Percentiles rank a stretch among this genome's conserved stretches.
These are phyloP conservation scores for Scaptomyza graminum DNA, from an alignment of 1,140 invertebrate genomes.

Conservation along the genomic window DNA sequence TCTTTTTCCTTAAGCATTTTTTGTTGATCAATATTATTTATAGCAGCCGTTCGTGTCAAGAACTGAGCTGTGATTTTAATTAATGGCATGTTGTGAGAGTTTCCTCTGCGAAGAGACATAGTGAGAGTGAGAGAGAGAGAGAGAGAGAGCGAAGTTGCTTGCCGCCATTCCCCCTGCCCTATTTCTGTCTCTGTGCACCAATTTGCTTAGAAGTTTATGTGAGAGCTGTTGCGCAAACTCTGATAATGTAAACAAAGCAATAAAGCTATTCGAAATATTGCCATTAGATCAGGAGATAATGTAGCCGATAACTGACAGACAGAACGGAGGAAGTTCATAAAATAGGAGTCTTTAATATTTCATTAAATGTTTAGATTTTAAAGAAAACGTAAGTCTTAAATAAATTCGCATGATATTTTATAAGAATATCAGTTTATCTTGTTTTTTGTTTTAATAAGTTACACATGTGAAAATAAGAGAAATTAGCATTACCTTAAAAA, in stretches of 20 bases:
- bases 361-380: no score
- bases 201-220: conserved; percentile 32
- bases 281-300: background rate
- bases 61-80: conserved; percentile 40
- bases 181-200: conserved; percentile 40
- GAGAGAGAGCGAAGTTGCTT: background rate
- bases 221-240: background rate
- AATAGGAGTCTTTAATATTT: no score
- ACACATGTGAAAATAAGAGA: conserved; percentile 9
- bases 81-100: conserved; percentile 44
- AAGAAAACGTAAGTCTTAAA: no score
- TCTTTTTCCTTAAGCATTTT: conserved; percentile 12
- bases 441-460: background rate
- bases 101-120: conserved; percentile 24
- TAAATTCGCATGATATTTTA: no score
- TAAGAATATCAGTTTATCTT: no score
- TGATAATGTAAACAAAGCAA: conserved; percentile 41
- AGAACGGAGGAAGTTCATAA: no score
- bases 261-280: conserved; percentile 38
- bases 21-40: conserved; percentile 69
- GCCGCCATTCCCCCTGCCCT: conserved; percentile 39
- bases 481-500: conserved; percentile 10
- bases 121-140: background rate
- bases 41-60: conserved; percentile 48
- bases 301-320: background rate